Evolutionary conservation across 2,113 vertebrate species (phyloP), one percentile per base, ranked within the genome.

Genomic region (Pangasianodon hypophthalmus): DNA sequence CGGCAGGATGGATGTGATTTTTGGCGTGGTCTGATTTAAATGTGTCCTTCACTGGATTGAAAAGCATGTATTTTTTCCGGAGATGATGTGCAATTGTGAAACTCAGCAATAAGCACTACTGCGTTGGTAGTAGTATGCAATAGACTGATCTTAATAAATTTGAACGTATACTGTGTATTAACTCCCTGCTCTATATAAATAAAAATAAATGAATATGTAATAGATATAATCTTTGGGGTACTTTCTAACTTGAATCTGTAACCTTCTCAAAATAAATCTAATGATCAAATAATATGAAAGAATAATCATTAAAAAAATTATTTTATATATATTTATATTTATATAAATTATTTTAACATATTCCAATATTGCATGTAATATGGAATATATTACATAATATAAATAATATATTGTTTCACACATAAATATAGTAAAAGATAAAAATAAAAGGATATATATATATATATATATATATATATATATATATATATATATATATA

Each of bases 1-100:
- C 96, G 95, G 96, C 96, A 97, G 97, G 96, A 97, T 97, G 96
- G 97, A 97, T 97, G 96, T 97, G 96, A 96, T 96, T 89, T 97
- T 96, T 95, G 95, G 95, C 95, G 95, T 77, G 84, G 81, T 69
- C 96, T 96, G 96, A 97, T 97, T 97, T 96, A 96, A 96, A 97
- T 96, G 96, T 96, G 96, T 96, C 96, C 96, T 90, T 91, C 89
- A 14, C 97, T 96, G 96, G 96, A 97, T 96, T 97, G 96, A 96
- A 97, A 97, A 97, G 96, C 96, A 96, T 97, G 97, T 96, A 96
- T 96, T 96, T 96, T 62, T 97, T 96, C n/a, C 16, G 3, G 24
- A 48, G 80, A 60, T 37, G 13, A 67, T 44, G 37, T 75, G 56
- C 56, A 85, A 37, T 77, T 60, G 54, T 52, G 19, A 21, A 62